A percentile compares a stretch with the other conserved stretches of the same genome.
phyloP scores from a whole-genome alignment of 2,888 invertebrate genomes.

The Timandra comae region DNA sequence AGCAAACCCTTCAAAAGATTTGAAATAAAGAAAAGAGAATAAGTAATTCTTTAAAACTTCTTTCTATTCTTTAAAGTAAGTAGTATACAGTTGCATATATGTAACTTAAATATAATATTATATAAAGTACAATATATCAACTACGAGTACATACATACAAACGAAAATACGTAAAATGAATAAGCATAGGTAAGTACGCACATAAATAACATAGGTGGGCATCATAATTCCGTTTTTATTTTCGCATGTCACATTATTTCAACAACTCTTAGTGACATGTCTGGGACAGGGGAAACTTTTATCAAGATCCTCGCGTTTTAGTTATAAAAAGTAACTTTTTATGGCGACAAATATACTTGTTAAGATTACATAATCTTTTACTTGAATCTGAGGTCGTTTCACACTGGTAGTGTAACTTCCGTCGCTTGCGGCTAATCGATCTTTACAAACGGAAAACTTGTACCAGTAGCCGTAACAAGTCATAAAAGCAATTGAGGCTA shows the following conservation, averaged over 20 bases:
- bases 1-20: too few species aligned
- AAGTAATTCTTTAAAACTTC: too few species aligned
- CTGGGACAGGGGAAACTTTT: slow-evolving; percentile 11
- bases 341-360: slow-evolving; percentile 6
- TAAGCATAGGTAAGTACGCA: too few species aligned
- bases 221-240: too few species aligned
- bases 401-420: slow-evolving; percentile 17
- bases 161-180: too few species aligned
- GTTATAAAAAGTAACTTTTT: slow-evolving; percentile 9
- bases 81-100: too few species aligned
- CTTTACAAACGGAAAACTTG: slow-evolving; percentile 20
- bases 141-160: too few species aligned
- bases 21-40: too few species aligned
- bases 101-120: too few species aligned
- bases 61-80: too few species aligned
- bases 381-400: slow-evolving; percentile 16
- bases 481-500: slow-evolving; percentile 38
- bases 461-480: slow-evolving; percentile 31
- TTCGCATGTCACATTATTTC: slow-evolving; percentile 4
- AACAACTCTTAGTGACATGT: slow-evolving; percentile 8
- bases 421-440: slow-evolving; percentile 25
- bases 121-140: too few species aligned
- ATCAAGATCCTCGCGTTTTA: slow-evolving; percentile 7
- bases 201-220: too few species aligned
- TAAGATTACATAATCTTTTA: slow-evolving; percentile 8